phyloP scores from a whole-genome alignment of 2,113 vertebrate genomes.

The Cryptomyrus ogoouensis region DNA sequence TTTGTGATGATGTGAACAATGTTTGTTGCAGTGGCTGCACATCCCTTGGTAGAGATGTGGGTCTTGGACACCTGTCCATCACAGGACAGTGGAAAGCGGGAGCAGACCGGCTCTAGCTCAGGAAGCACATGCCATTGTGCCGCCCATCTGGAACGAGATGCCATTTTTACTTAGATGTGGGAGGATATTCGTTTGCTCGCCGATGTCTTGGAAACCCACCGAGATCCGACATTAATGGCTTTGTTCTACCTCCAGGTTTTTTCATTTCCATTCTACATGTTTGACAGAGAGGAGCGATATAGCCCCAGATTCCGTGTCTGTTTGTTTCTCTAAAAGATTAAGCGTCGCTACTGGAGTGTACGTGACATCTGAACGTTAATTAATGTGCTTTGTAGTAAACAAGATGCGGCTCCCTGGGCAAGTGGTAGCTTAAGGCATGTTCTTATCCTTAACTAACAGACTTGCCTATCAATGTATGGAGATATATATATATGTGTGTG shows the following conservation, averaged over 20 bases:
- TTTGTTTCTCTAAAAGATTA: neutral
- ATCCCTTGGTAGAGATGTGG: neutral
- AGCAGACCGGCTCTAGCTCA: neutral
- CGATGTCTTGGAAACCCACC: neutral
- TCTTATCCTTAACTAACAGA: conserved; percentile 1
- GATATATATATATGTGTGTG: neutral
- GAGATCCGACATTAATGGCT: neutral
- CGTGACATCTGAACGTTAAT: neutral
- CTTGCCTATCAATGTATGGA: neutral
- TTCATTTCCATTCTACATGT: neutral
- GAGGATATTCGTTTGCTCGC: neutral
- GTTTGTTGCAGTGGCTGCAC: neutral
- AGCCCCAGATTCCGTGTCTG: neutral
- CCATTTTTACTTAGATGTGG: neutral
- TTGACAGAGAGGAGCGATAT: neutral
- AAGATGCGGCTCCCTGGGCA: neutral
- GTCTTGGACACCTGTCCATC: neutral
- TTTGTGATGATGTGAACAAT: neutral
- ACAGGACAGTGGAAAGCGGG: neutral
- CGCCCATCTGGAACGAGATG: neutral
- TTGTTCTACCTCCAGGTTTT: neutral
- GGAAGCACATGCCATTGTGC: neutral
- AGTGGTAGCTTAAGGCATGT: neutral
- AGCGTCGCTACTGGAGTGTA: neutral
- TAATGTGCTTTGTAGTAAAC: neutral